A percentile compares a stretch with the other conserved stretches of the same genome.
These are phyloP conservation scores for Thecophora atra DNA, from an alignment of 2,888 invertebrate species.

Conservation along the genomic window DNA sequence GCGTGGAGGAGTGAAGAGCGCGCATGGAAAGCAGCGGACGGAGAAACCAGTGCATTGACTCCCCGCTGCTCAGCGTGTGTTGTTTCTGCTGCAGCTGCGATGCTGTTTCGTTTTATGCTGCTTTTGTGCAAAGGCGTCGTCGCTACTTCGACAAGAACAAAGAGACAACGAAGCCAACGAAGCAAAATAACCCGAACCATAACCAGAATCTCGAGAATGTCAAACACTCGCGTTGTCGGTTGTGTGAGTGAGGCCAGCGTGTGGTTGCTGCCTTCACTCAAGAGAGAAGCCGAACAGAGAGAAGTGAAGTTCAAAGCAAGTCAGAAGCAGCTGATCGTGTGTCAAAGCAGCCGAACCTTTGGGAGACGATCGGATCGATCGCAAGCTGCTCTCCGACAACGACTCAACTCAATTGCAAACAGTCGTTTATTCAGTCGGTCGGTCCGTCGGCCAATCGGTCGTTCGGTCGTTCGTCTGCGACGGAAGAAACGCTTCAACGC, in stretches of 20 bases:
- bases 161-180: slow-evolving; percentile 17
- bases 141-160: slow-evolving; percentile 19
- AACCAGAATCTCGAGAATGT: slow-evolving; percentile 11
- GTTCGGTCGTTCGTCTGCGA: not conserved
- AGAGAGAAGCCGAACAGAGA: slow-evolving; percentile 3
- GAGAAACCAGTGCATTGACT: slow-evolving; percentile 64
- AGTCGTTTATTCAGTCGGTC: not conserved
- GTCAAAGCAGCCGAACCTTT: slow-evolving; percentile 38
- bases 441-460: not conserved
- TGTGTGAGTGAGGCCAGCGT: not conserved
- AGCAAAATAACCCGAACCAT: slow-evolving; percentile 11
- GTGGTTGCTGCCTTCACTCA: not conserved
- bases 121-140: not conserved
- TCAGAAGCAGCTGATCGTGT: slow-evolving; percentile 31
- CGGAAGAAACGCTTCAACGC: not conserved
- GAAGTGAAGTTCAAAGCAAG: not conserved
- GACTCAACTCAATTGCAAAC: not conserved
- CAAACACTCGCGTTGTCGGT: not conserved
- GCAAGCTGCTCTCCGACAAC: not conserved
- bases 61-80: too few species aligned
- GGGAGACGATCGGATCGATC: slow-evolving; percentile 8
- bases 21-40: slow-evolving; percentile 25
- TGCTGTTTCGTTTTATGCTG: slow-evolving; percentile 13
- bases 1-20: slow-evolving; percentile 21
- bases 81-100: slow-evolving; percentile 46